phyloP scores from a whole-genome alignment of 2,797 vertebrate genomes.

The Premnoplex brunnescens region DNA sequence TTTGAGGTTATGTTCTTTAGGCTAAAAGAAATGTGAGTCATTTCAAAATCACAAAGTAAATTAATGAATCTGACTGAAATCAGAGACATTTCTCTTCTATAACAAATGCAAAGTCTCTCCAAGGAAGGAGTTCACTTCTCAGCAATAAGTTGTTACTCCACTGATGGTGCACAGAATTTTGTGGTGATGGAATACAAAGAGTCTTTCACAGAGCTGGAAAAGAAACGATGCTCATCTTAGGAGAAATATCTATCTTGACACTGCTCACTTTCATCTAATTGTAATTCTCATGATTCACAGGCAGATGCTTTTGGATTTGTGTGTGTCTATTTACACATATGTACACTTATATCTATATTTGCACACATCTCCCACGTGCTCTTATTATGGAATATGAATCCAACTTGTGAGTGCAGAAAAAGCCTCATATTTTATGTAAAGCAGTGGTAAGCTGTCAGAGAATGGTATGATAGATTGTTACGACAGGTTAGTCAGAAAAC shows the following conservation, averaged over 20 bases:
- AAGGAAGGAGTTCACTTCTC: neutral
- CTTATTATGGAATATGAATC: neutral
- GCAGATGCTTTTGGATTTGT: neutral
- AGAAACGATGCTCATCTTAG: neutral
- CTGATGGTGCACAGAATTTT: neutral
- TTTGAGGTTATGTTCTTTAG: neutral
- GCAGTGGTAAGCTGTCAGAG: neutral
- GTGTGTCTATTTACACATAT: neutral
- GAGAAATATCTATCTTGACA: neutral
- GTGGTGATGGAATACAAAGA: neutral
- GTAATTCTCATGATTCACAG: neutral
- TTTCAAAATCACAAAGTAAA: neutral
- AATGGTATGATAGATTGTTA: neutral
- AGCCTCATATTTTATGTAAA: neutral
- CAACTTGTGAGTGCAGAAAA: neutral
- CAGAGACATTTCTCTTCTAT: neutral
- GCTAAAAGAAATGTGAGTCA: neutral
- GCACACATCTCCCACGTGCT: neutral
- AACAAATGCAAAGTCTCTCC: neutral
- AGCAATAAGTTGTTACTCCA: neutral
- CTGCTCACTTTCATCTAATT: neutral
- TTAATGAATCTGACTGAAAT: neutral
- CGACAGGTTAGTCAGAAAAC: slow-evolving; percentile 21
- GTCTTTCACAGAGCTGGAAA: neutral
- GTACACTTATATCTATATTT: neutral